These are phyloP conservation scores for Mormyrus hasselquistii DNA, from an alignment of 2,797 vertebrate genomes.

Conservation along the genomic window DNA sequence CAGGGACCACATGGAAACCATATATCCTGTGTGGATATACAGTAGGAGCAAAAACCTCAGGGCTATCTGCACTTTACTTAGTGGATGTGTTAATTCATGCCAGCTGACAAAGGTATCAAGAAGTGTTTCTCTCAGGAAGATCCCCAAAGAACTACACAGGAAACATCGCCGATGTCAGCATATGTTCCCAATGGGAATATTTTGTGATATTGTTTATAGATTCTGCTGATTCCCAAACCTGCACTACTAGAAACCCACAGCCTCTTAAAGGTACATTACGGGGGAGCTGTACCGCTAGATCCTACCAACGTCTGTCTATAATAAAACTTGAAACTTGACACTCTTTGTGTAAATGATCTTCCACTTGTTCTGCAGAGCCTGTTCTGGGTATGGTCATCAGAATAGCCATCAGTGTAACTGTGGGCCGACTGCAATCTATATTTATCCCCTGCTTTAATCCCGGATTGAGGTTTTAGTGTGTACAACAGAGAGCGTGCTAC, in stretches of 20 bases:
- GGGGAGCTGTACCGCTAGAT: not conserved
- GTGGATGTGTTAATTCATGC: not conserved
- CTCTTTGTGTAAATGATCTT: not conserved
- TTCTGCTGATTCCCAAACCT: not conserved
- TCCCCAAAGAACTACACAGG: not conserved
- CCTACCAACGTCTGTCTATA: not conserved
- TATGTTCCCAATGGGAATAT: slow-evolving; percentile 11
- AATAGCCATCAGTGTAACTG: slow-evolving; percentile 31
- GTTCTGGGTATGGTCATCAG: slow-evolving; percentile 26
- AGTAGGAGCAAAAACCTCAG: not conserved
- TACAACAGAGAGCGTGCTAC: slow-evolving; percentile 38
- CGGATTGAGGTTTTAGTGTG: slow-evolving; percentile 56
- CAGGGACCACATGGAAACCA: not conserved
- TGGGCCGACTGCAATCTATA: slow-evolving; percentile 47
- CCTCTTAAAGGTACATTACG: not conserved
- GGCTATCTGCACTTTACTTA: not conserved
- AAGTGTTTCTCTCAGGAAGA: not conserved
- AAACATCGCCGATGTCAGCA: not conserved
- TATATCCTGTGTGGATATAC: not conserved
- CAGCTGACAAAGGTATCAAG: not conserved
- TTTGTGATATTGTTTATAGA: not conserved
- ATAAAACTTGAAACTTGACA: not conserved
- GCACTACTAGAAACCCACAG: not conserved
- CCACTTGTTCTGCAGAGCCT: not conserved
- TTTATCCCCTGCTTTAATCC: slow-evolving; percentile 60